phyloP scores from a whole-genome alignment of 1,140 invertebrate species.

The Sycophaga agraensis region DNA sequence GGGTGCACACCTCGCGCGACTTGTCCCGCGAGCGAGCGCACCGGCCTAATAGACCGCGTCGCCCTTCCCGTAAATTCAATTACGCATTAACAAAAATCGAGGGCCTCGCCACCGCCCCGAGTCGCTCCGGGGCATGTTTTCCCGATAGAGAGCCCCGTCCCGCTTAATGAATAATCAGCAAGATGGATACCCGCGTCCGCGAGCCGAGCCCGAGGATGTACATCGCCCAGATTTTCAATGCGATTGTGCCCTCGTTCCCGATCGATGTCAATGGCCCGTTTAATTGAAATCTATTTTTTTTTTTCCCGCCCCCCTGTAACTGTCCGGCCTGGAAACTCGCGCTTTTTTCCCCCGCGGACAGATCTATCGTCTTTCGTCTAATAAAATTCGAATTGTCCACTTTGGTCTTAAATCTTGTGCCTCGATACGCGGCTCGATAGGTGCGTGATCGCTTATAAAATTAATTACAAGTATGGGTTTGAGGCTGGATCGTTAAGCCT shows the following conservation, averaged over 20 bases:
- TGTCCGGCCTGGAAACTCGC: no score
- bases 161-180: constrained; percentile 34
- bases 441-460: no score
- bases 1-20: background rate
- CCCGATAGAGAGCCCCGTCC: constrained; percentile 29
- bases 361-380: no score
- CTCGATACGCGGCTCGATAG: no score
- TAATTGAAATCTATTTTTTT: constrained; percentile 33
- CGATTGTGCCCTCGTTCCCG: constrained; percentile 6
- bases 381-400: no score
- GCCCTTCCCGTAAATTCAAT: constrained; percentile 52
- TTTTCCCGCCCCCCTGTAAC: no score
- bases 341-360: no score
- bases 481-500: no score
- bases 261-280: constrained; percentile 31
- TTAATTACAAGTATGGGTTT: no score
- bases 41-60: constrained; percentile 43
- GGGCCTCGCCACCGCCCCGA: background rate
- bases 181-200: constrained; percentile 5
- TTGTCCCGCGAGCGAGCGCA: constrained; percentile 1
- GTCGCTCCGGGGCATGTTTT: constrained; percentile 36
- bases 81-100: constrained; percentile 52
- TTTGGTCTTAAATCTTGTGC: no score
- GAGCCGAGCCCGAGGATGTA: background rate
- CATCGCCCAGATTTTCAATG: constrained; percentile 19